A percentile compares a stretch with the other conserved stretches of the same genome.
These are phyloP conservation scores for Drosophila ambigua DNA, from an alignment of 1,140 invertebrate species.

Conservation along the genomic window DNA sequence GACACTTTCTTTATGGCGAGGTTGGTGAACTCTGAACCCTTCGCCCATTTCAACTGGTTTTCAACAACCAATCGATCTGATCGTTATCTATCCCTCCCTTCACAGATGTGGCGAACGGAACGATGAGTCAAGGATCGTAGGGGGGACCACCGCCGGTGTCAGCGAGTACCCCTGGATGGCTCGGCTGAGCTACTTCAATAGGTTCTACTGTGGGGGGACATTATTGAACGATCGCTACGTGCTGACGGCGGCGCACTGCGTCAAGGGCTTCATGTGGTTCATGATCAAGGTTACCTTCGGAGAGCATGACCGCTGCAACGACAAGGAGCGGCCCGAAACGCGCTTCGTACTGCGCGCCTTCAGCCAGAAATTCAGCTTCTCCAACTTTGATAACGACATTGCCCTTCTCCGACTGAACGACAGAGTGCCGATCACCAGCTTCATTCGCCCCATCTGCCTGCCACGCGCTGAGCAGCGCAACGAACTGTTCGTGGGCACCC, in stretches of 20 bases:
- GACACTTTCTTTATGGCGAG: slow-evolving; percentile 70
- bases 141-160: slow-evolving; percentile 86
- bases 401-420: slow-evolving; percentile 91
- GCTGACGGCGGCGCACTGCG: slow-evolving; percentile 92
- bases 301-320: slow-evolving; percentile 92
- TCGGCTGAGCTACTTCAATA: slow-evolving; percentile 90
- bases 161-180: slow-evolving; percentile 94
- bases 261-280: slow-evolving; percentile 95
- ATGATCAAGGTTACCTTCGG: slow-evolving; percentile 94
- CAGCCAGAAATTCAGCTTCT: slow-evolving; percentile 90
- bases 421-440: slow-evolving; percentile 89
- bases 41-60: slow-evolving; percentile 22
- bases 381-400: slow-evolving; percentile 94
- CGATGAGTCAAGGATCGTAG: slow-evolving; percentile 91
- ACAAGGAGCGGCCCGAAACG: slow-evolving; percentile 88
- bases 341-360: slow-evolving; percentile 90
- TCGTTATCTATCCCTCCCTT: background rate
- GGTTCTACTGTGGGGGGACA: slow-evolving; percentile 94
- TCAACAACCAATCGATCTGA: slow-evolving; percentile 15
- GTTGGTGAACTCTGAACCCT: slow-evolving; percentile 62
- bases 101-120: slow-evolving; percentile 91
- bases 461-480: slow-evolving; percentile 87
- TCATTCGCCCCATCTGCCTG: slow-evolving; percentile 91
- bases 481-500: slow-evolving; percentile 86
- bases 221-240: slow-evolving; percentile 93